A percentile compares a stretch with the other conserved stretches of the same genome.
Evolutionary conservation across 1,140 invertebrate genomes (phyloP).

Genomic region (Zophobas atratus): DNA sequence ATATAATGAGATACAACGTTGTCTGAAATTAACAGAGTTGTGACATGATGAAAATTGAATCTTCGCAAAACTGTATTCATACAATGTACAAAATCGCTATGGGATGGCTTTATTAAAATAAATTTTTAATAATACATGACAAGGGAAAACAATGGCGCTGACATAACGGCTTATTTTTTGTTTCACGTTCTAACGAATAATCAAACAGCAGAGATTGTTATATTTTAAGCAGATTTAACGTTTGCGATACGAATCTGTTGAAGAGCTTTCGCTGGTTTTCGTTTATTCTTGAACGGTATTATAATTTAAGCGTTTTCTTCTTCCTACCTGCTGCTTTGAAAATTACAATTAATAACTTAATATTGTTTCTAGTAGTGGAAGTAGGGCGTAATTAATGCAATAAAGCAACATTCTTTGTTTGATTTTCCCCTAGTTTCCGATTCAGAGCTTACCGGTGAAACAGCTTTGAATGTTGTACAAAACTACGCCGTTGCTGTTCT

Average conservation of each 20-base stretch:
- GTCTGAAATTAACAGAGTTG: conserved; percentile 13
- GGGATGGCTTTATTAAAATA: background rate
- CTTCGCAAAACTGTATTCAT: conserved; percentile 8
- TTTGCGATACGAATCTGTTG: background rate
- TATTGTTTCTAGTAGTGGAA: conserved; percentile 31
- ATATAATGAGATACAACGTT: conserved; percentile 27
- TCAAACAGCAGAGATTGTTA: background rate
- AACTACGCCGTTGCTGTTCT: conserved; percentile 3
- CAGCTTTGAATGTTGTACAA: conserved; percentile 18
- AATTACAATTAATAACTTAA: conserved; percentile 27
- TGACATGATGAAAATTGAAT: conserved; percentile 24
- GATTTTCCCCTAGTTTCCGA: conserved; percentile 20
- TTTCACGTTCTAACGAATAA: background rate
- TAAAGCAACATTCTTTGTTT: conserved; percentile 26
- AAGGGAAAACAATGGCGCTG: too few relatives aligned
- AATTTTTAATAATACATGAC: background rate
- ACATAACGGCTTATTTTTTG: too few relatives aligned
- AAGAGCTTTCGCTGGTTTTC: conserved; percentile 9
- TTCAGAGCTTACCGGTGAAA: conserved; percentile 13
- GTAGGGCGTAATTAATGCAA: conserved; percentile 20
- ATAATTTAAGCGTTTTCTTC: background rate
- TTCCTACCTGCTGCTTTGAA: conserved; percentile 1
- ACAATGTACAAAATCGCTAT: conserved; percentile 4
- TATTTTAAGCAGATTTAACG: conserved; percentile 19
- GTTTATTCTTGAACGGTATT: conserved; percentile 26